phyloP scores from a whole-genome alignment of 2,797 vertebrate genomes.

The Natrix natrix region DNA sequence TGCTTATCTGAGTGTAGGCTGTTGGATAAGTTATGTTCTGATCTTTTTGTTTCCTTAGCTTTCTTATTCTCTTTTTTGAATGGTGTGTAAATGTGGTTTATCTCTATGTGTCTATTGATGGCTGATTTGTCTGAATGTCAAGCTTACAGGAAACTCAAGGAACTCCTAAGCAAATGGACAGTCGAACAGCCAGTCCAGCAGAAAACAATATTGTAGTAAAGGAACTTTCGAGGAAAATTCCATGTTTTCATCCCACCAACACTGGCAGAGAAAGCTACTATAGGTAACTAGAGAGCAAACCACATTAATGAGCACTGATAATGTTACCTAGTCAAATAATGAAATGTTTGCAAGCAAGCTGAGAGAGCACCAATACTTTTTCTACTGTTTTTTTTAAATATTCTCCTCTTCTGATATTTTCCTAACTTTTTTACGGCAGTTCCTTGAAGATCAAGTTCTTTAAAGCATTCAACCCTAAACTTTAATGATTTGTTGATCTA shows the following conservation, averaged over 20 bases:
- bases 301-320: neutral
- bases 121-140: neutral
- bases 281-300: neutral
- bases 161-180: neutral
- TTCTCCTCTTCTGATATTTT: neutral
- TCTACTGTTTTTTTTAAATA: neutral
- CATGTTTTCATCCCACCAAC: neutral
- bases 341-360: neutral
- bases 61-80: neutral
- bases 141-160: neutral
- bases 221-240: neutral
- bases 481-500: neutral
- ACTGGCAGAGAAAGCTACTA: neutral
- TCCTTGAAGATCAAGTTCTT: neutral
- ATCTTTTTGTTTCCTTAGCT: neutral
- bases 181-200: neutral
- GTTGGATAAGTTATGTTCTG: neutral
- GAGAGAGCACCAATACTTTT: neutral
- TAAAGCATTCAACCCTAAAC: neutral
- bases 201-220: neutral
- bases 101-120: neutral
- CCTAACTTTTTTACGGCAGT: neutral
- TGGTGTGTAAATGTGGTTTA: neutral
- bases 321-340: neutral
- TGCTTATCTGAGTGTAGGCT: neutral